phyloP scores from a whole-genome alignment of 2,113 vertebrate genomes.

The Spermophilus dauricus region DNA sequence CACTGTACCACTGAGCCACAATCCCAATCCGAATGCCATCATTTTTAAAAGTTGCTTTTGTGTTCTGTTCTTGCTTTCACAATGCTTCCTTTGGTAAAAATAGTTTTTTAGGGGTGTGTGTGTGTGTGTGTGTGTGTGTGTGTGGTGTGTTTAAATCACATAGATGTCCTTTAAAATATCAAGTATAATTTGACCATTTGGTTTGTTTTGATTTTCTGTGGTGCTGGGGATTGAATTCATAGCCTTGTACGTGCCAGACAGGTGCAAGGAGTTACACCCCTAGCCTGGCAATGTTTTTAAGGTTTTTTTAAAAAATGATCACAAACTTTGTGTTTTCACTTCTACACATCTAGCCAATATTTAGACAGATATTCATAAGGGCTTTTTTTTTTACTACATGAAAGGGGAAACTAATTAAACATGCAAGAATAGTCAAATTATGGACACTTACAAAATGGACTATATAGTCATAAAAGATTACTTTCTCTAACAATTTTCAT shows the following conservation, averaged over 20 bases:
- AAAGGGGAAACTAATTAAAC: neutral
- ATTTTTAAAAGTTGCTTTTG: neutral
- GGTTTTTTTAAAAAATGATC: neutral
- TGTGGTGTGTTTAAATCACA: neutral
- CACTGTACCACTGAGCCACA: no score
- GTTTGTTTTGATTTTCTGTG: neutral
- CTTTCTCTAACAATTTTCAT: neutral
- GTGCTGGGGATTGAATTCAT: neutral
- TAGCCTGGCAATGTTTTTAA: neutral
- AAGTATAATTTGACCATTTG: neutral
- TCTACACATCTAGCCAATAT: neutral
- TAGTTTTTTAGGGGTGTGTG: neutral
- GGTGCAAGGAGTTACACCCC: no score
- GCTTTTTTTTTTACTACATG: neutral
- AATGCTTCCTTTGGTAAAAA: neutral
- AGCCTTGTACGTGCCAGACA: no score
- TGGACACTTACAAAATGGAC: neutral
- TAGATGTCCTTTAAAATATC: neutral
- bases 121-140: no score
- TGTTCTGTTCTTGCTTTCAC: neutral
- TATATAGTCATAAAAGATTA: neutral
- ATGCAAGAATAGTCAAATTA: neutral
- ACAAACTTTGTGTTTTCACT: neutral
- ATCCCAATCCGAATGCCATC: no score
- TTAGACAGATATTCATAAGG: neutral